Evolutionary conservation across 2,888 invertebrate species (phyloP), one percentile per base, ranked within the genome.

Genomic region (Agriopis aurantiaria): DNA sequence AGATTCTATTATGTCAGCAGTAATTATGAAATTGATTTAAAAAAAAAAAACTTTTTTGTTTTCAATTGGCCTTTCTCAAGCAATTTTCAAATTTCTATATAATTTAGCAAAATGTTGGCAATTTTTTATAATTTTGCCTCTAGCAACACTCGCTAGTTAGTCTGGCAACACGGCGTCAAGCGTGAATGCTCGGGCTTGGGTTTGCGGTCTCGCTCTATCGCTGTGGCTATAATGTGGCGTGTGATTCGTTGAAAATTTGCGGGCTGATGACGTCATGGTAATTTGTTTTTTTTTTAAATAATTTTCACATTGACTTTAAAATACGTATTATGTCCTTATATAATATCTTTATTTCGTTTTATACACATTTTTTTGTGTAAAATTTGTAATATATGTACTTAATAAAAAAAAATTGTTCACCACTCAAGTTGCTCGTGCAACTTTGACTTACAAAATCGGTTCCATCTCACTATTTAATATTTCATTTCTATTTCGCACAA

Each of bases 141-240:
- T 74, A 60, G 83, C 76, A 79, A 69, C 70, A 74, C 70, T 55
- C 10, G 41, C 33, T 40, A 43, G 71, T 79, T 77, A 80, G 78
- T 78, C 80, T 79, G 83, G 83, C 82, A 80, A 80, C 85, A 86
- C 87, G 85, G 83, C 91, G 92, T 90, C 91, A 88, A 91, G 93
- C 93, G 93, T 92, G 93, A 93, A 93, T 93, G 93, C 89, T 92
- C 92, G 93, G 93, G 93, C 93, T 93, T 93, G 92, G 93, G 93
- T 92, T 92, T 91, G 88, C 79, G 93, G 92, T 85, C 79, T 78
- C 80, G 75, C 60, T 60, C 67, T 63, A 40, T 64, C 51, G 53
- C 23, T 52, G 65, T 66, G 71, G 58, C 65, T 46, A 69, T 65
- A 74, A 70, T 68, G 1, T n/a, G 58, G 23, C 45, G 33, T 46